A percentile compares a stretch with the other conserved stretches of the same genome.
phyloP scores from a whole-genome alignment of 1,140 invertebrate genomes.

The Formica selysi region DNA sequence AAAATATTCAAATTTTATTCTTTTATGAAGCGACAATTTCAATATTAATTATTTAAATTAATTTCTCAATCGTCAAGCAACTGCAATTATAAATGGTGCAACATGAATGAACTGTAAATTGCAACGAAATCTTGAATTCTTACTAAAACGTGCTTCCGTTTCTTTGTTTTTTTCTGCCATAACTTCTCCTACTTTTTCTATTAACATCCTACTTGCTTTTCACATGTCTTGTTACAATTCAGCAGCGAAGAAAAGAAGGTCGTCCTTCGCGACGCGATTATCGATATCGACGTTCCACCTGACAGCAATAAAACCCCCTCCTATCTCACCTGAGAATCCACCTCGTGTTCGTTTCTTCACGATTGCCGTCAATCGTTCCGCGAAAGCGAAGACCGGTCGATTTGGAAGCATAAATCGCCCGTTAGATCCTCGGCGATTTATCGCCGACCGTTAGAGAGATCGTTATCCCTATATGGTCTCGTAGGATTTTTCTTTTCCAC shows the following conservation, averaged over 20 bases:
- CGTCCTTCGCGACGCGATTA: constrained; percentile 20
- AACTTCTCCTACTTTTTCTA: not conserved
- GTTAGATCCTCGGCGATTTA: constrained; percentile 66
- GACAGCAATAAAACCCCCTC: constrained; percentile 27
- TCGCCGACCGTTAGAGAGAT: constrained; percentile 52
- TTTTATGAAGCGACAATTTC: too few relatives aligned
- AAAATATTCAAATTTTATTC: not conserved
- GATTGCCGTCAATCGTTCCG: constrained; percentile 9
- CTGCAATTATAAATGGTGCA: not conserved
- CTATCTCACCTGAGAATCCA: not conserved
- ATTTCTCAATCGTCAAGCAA: not conserved
- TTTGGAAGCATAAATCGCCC: constrained; percentile 69
- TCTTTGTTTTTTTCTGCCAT: not conserved
- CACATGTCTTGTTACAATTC: constrained; percentile 25
- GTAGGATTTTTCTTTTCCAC: constrained; percentile 44
- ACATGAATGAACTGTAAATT: not conserved
- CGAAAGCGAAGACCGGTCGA: constrained; percentile 62
- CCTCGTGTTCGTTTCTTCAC: not conserved
- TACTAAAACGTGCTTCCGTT: not conserved
- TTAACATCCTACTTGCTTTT: not conserved
- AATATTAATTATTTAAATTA: constrained; percentile 1
- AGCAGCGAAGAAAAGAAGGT: not conserved
- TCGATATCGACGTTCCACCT: constrained; percentile 37
- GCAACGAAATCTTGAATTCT: constrained; percentile 17
- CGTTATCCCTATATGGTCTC: constrained; percentile 72